Conservation (phyloP, 2,113 vertebrate genomes). For the Gallinago undulata region DNA sequence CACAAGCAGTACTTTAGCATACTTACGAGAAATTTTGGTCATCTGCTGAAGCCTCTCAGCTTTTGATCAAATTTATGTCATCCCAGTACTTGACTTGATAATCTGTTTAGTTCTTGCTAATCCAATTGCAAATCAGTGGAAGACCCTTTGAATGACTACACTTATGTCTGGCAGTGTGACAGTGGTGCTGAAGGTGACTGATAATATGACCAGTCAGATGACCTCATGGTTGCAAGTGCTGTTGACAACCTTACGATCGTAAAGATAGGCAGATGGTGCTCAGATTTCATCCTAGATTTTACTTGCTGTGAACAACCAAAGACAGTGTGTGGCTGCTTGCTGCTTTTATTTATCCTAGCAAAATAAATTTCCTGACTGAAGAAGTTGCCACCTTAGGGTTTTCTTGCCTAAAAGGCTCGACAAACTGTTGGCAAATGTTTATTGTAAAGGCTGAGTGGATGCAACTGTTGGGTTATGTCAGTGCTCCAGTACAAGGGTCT, state of each 20-base stretch:
- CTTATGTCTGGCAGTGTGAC: neutral
- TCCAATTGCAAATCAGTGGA: conserved; percentile 3
- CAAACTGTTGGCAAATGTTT: neutral
- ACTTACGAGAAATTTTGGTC: neutral
- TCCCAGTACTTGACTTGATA: neutral
- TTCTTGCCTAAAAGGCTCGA: neutral
- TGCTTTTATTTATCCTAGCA: neutral
- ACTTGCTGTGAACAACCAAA: neutral
- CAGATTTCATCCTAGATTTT: conserved; percentile 1
- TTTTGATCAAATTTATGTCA: neutral
- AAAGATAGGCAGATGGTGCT: neutral
- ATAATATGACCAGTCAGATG: neutral
- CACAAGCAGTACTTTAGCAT: too few species aligned
- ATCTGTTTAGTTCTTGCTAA: conserved; percentile 47
- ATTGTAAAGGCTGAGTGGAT: neutral
- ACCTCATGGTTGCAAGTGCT: neutral
- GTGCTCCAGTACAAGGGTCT: neutral
- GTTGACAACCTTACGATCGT: neutral
- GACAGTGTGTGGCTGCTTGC: neutral
- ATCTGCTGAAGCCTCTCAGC: neutral
- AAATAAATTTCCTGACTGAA: neutral
- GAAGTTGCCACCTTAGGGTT: neutral
- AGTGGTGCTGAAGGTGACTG: conserved; percentile 9
- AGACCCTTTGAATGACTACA: neutral
- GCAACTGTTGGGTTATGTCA: neutral